Base-by-base conservation (phyloP, 2,113 vertebrate species). In the Sylvilagus bachmani region DNA sequence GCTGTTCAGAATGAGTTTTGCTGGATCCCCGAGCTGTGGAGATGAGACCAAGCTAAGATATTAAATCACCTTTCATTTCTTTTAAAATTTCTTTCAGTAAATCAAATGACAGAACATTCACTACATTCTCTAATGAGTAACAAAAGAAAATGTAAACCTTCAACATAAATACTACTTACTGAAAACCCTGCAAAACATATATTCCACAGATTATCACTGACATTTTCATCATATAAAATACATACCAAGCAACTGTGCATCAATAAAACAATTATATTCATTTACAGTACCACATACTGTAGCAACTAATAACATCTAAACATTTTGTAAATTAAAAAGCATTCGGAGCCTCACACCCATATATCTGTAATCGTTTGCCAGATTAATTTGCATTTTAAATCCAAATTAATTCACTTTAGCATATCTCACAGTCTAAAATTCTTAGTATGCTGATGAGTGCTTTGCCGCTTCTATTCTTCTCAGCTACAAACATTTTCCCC, bases 11-110 rank as follows among this genome's bases (percentile, higher is more conserved):
- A 99, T 99, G 99, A 99, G 99, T 99, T 99, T 99, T 99, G 99
- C 98, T 98, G 98, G 98, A 99, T 99, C 99, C 98, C 99, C 99
- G 98, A 99, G 99, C 99, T 99, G 99, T 99, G 99, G 98, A 99
- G 99, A 99, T 99, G 99, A 99, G 99, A 99, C 99, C 99, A 99
- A 99, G 99, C 99, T 99, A 98, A 99, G 99, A 99, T 99, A 99
- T 99, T 99, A 99, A 99, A 99, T 99, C 99, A 99, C 99, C 99
- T 99, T 99, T 99, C 99, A 99, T 99, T 99, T 99, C 98, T 99
- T 99, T 99, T 98, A 99, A 99, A 99, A 99, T 99, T 99, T 99
- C 98, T 99, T 98, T 98, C 98, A 98, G 98, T 99, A 99, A 99
- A 99, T 99, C 99, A 99, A 99, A 99, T 98, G 99, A 99, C 97